These are phyloP conservation scores for Sakesphorus luctuosus DNA, from an alignment of 2,113 vertebrate genomes.

Conservation along the genomic window DNA sequence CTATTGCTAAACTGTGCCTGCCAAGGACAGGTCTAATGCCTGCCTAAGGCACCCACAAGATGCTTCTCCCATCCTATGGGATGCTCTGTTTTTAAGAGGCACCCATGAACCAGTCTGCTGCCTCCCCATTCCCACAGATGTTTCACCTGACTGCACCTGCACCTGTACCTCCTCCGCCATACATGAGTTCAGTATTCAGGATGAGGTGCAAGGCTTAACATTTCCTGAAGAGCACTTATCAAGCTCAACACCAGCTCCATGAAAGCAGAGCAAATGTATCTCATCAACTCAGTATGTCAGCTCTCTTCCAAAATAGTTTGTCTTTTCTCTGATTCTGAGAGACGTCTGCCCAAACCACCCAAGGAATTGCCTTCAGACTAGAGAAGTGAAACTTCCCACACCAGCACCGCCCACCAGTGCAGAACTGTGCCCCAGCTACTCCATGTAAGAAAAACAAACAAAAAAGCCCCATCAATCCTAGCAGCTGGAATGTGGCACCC, in stretches of 20 bases:
- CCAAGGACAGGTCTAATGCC: background rate
- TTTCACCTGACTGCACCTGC: background rate
- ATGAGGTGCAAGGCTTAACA: background rate
- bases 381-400: background rate
- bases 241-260: background rate
- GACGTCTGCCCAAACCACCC: background rate
- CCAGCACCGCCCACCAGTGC: accelerated
- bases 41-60: background rate
- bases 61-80: background rate
- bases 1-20: background rate
- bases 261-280: background rate
- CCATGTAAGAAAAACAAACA: background rate
- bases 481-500: background rate
- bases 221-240: background rate
- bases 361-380: background rate
- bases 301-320: background rate
- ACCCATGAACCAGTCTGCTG: background rate
- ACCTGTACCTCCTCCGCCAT: background rate
- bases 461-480: background rate
- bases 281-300: background rate
- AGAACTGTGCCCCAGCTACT: background rate
- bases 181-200: background rate
- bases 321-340: background rate
- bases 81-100: background rate
- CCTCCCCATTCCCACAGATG: background rate